Evolutionary conservation across 2,113 vertebrate genomes (phyloP).

Genomic region (Mus musculus): DNA sequence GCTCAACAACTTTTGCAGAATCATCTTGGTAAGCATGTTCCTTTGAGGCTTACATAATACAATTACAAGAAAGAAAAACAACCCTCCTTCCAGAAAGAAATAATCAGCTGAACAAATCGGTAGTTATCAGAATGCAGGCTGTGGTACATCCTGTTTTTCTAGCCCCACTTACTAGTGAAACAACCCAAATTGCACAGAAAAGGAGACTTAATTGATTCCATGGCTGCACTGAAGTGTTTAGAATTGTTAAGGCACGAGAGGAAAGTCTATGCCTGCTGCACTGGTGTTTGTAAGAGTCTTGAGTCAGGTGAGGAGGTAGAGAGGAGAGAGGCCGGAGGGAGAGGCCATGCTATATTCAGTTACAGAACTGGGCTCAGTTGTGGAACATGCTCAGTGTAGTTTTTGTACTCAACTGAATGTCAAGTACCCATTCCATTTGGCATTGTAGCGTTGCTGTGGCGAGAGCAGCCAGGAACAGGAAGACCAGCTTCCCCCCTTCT

Average conservation of each 20-base stretch:
- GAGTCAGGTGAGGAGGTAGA: not conserved
- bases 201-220: conserved; percentile 47
- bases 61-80: conserved; percentile 66
- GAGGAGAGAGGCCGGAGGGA: not conserved
- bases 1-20: conserved; percentile 42
- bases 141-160: conserved; percentile 80
- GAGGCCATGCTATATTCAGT: not conserved
- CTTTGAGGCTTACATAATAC: conserved; percentile 66
- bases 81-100: conserved; percentile 58
- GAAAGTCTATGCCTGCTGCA: not conserved
- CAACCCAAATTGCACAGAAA: conserved; percentile 13
- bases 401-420: not conserved
- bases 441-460: not conserved
- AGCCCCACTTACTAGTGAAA: conserved; percentile 58
- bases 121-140: conserved; percentile 74
- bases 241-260: not conserved
- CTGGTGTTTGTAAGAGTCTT: not conserved
- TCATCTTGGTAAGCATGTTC: conserved; percentile 31
- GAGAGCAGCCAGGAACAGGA: not conserved
- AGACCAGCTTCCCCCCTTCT: not conserved
- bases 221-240: conserved; percentile 1
- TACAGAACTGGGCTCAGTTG: not conserved
- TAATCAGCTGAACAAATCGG: conserved; percentile 79
- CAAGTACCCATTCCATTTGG: not conserved
- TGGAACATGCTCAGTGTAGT: not conserved